A percentile compares a stretch with the other conserved stretches of the same genome.
phyloP scores from a whole-genome alignment of 1,140 invertebrate genomes.

The Streblospio benedicti region DNA sequence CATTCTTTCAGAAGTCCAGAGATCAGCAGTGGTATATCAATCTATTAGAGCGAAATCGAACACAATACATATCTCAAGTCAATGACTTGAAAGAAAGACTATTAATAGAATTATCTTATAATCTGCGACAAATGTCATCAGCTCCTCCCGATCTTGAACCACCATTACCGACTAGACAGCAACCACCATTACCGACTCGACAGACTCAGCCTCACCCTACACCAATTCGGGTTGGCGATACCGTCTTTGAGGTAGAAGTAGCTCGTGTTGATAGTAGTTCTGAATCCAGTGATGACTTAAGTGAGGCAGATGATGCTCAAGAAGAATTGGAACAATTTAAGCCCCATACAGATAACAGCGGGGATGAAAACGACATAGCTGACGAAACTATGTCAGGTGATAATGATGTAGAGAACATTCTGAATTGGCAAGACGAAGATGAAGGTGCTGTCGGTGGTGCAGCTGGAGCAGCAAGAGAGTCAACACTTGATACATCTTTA shows the following conservation, averaged over 20 bases:
- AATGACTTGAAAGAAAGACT: conserved; percentile 75
- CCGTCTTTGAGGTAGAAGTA: too few relatives aligned
- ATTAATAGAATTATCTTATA: conserved; percentile 3
- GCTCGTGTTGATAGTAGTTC: neutral
- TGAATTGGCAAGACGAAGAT: conserved; percentile 4
- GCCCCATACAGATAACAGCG: conserved; percentile 50
- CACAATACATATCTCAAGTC: conserved; percentile 69
- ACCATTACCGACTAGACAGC: conserved; percentile 61
- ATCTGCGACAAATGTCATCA: neutral
- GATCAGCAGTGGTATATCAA: conserved; percentile 91
- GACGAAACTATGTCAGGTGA: conserved; percentile 72
- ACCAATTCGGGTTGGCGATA: too few relatives aligned
- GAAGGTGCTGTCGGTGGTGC: neutral
- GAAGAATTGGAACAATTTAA: conserved; percentile 26
- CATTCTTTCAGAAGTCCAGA: conserved; percentile 83
- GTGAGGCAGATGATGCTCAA: conserved; percentile 48
- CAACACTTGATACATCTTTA: too few relatives aligned
- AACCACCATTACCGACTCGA: neutral
- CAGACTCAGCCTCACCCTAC: too few relatives aligned
- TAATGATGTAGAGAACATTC: conserved; percentile 59
- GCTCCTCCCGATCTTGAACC: conserved; percentile 56
- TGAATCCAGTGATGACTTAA: too few relatives aligned
- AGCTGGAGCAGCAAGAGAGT: too few relatives aligned
- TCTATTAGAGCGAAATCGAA: conserved; percentile 69
- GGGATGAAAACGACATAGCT: conserved; percentile 72